Conservation (phyloP, 2,113 vertebrate genomes). For the Microcebus murinus region DNA sequence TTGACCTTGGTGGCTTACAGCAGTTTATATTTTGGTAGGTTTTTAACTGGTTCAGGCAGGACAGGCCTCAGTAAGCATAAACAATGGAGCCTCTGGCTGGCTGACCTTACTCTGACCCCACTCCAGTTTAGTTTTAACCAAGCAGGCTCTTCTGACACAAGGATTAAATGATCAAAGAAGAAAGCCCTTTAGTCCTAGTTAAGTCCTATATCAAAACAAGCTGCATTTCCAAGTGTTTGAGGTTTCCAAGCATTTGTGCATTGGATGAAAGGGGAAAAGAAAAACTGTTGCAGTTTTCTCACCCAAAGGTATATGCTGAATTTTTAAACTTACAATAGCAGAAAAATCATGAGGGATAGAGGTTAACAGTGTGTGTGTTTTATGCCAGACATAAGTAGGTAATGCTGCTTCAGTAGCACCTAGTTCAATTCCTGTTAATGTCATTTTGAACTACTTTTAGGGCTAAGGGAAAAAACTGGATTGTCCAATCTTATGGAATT, state of each 20-base stretch:
- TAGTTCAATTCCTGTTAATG: not conserved
- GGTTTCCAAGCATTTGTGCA: conserved; percentile 38
- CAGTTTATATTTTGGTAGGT: conserved; percentile 37
- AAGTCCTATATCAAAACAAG: conserved; percentile 51
- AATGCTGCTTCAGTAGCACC: not conserved
- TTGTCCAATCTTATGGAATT: not conserved
- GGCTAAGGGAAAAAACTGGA: not conserved
- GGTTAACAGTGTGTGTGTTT: not conserved
- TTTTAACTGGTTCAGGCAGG: conserved; percentile 13
- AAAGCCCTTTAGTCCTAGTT: conserved; percentile 55
- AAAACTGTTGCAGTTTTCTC: not conserved
- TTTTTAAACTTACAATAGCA: conserved; percentile 12
- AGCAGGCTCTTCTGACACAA: conserved; percentile 53
- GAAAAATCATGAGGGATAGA: not conserved
- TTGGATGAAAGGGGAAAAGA: not conserved
- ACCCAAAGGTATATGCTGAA: not conserved
- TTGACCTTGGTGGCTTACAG: not conserved
- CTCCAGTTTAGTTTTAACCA: conserved; percentile 53
- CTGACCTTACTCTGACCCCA: conserved; percentile 52
- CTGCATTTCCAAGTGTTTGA: conserved; percentile 39
- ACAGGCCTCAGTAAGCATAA: conserved; percentile 36
- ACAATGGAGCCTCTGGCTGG: conserved; percentile 27
- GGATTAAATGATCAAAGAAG: conserved; percentile 62
- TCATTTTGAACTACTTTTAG: not conserved
- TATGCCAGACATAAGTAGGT: not conserved